Evolutionary conservation across 1,140 invertebrate genomes (phyloP), one percentile per base, ranked within the genome.

Genomic region (Dermatophagoides farinae): DNA sequence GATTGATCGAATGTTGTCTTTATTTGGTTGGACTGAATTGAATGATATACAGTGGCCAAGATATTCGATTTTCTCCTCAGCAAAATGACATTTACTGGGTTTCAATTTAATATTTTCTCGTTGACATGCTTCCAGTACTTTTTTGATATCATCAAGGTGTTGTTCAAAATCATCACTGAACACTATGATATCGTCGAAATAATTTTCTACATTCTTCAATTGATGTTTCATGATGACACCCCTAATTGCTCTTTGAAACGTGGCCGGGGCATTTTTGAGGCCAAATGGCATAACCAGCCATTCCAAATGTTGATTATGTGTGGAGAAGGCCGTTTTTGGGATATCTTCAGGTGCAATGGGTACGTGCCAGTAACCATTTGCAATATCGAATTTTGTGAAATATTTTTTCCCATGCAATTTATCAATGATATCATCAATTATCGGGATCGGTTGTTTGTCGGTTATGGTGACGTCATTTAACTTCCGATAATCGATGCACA

Each of bases 401-500:
- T 58, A 68, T 22, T 54, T 67, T 9, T 65, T 62, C 10, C 64
- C 62, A 46, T 66, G 62, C 0, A 71, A 62, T 6, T 61, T 60
- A 31, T 73, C 66, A 9, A 77, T 64, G 11, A 71, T 58, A 23
- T 75, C 73, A 14, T 76, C 70, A 22, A 78, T 75, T 10, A 66
- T 43, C 0, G 74, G 76, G 1, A 79, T 60, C 1, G 62, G 25
- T 62, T 50, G 25, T 64, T 60, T 9, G 57, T 62, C 67, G 23
- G 14, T 16, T 43, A 6, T 57, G 16, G 49, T 53, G 16, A 64
- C 57, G 46, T 46, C 43, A 50, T 61, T 68, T 1, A 66, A 23
- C 39, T 55, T 49, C 9, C 54, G 37, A 22, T 52, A 65, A 44
- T 64, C 53, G 41, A 61, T 39, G 46, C 58, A 51, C 9, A 66